These are phyloP conservation scores for Priapulus caudatus DNA, from an alignment of 2,888 invertebrate species.

Conservation along the genomic window DNA sequence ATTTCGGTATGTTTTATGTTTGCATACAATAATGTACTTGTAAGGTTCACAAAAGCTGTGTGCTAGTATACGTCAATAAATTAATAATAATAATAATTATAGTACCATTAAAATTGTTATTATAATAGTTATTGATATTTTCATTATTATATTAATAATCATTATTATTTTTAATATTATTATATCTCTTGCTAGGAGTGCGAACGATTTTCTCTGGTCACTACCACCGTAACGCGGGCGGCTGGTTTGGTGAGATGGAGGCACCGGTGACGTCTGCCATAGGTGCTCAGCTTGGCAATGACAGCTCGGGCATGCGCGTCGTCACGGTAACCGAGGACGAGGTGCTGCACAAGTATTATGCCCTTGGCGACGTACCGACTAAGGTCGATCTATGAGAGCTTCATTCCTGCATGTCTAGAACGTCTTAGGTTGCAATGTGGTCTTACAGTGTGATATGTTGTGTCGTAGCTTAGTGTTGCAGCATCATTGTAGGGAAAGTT, in stretches of 20 bases:
- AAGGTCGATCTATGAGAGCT: constrained; percentile 15
- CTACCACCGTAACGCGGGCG: constrained; percentile 43
- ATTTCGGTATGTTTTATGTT: too few species aligned
- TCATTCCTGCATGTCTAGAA: too few species aligned
- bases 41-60: too few species aligned
- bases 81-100: too few species aligned
- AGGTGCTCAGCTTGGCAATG: constrained; percentile 40
- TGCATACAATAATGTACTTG: too few species aligned
- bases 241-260: constrained; percentile 38
- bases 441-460: too few species aligned
- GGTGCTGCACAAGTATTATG: constrained; percentile 39
- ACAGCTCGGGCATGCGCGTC: constrained; percentile 39
- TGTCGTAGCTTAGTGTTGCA: too few species aligned
- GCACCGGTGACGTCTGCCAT: constrained; percentile 42
- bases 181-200: constrained; percentile 34
- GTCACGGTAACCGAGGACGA: constrained; percentile 37
- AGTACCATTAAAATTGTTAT: too few species aligned
- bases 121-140: background rate
- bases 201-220: constrained; percentile 43
- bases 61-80: too few species aligned
- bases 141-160: constrained; percentile 4
- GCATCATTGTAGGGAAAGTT: too few species aligned
- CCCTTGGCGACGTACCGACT: constrained; percentile 28
- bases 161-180: too few species aligned
- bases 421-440: too few species aligned